Evolutionary conservation across 2,113 vertebrate genomes (phyloP), one percentile per base, ranked within the genome.

Genomic region (Chaetops frenatus): DNA sequence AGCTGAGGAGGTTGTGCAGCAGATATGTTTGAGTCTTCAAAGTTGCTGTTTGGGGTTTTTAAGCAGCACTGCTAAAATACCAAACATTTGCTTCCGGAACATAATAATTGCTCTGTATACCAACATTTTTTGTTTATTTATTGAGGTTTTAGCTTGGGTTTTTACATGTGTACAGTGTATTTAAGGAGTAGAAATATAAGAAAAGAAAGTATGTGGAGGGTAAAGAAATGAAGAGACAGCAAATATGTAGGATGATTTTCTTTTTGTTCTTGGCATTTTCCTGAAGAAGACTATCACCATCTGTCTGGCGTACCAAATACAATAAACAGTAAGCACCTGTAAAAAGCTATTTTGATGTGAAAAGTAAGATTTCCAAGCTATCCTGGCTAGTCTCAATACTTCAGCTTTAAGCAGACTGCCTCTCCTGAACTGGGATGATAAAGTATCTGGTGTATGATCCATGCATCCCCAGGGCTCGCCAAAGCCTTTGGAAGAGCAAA

Each of bases 121-220:
- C 79, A 77, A 66, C 36, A 58, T 61, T 88, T 72, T 51, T 70
- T 71, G 35, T 60, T 65, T 79, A 91, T 98, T 98, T 97, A 96
- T 97, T 97, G 92, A 97, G 81, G 65, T 90, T 97, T 96, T 94
- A 95, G 67, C 86, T 97, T 86, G 92, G 78, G 58, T 81, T 96
- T 97, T 98, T 92, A 97, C 97, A 98, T n/a, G 91, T 95, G 89
- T 97, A 96, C 96, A 97, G 91, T 38, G 25, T 94, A 95, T 73
- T 95, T 94, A 94, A 93, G 56, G 47, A 58, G 25, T 61, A 86
- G 66, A 94, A 96, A 91, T 42, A 51, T n/a, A 83, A 88, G 70
- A 77, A 95, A 97, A 96, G 24, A 47, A 93, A 96, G 51, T 85
- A 93, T 8, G 82, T 78, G 71, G 56, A 72, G 2, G 64, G 83